phyloP scores from a whole-genome alignment of 2,888 invertebrate genomes.

The Norana najaformis region DNA sequence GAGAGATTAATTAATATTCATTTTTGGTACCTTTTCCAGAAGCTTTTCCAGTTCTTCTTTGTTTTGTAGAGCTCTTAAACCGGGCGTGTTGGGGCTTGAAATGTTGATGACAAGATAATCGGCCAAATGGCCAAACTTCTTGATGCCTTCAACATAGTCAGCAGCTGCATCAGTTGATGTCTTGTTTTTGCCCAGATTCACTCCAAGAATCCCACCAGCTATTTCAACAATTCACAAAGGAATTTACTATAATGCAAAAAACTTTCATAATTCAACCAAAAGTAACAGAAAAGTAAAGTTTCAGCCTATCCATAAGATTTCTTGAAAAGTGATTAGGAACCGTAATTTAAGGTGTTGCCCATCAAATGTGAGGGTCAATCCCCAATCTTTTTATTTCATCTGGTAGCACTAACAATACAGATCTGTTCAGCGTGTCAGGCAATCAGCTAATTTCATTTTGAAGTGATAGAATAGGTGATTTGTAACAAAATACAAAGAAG shows the following conservation, averaged over 20 bases:
- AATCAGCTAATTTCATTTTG: background rate
- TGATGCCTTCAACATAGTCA: slow-evolving; percentile 85
- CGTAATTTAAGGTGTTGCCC: background rate
- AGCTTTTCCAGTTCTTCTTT: slow-evolving; percentile 76
- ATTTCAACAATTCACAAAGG: background rate
- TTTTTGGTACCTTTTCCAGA: slow-evolving; percentile 62
- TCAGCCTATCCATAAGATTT: background rate
- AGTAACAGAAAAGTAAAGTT: background rate
- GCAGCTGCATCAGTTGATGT: slow-evolving; percentile 72
- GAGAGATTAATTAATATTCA: background rate
- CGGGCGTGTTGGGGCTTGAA: slow-evolving; percentile 95
- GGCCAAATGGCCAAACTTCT: slow-evolving; percentile 78
- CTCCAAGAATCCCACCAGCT: slow-evolving; percentile 71
- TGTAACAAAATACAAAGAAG: too few species aligned
- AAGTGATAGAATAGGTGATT: too few species aligned
- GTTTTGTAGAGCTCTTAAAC: slow-evolving; percentile 80
- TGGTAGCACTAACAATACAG: background rate
- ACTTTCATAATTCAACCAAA: background rate
- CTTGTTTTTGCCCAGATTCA: slow-evolving; percentile 97
- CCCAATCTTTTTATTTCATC: background rate
- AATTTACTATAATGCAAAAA: background rate
- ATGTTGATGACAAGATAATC: slow-evolving; percentile 91
- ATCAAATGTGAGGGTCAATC: background rate
- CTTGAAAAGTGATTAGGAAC: background rate
- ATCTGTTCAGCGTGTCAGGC: background rate